phyloP scores from a whole-genome alignment of 1,140 invertebrate genomes.

The Trichogramma pretiosum region DNA sequence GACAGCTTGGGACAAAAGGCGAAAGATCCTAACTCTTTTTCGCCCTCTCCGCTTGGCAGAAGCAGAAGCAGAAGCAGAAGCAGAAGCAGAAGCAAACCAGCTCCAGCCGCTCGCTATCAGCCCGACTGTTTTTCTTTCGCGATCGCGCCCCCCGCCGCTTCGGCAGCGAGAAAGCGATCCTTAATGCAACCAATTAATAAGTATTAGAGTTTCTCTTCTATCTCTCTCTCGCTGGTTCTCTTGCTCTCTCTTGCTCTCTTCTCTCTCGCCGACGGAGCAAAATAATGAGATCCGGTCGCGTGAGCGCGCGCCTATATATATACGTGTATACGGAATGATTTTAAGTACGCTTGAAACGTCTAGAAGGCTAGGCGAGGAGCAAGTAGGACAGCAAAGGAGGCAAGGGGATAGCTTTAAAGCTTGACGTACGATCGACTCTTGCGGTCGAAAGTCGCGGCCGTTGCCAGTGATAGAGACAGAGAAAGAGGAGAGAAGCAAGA shows the following conservation, averaged over 20 bases:
- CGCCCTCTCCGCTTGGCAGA: too few species aligned
- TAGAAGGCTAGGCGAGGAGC: too few species aligned
- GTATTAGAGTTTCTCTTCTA: constrained; percentile 22
- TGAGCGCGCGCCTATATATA: background rate
- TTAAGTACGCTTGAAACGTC: too few species aligned
- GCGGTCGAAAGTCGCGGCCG: background rate
- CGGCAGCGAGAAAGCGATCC: constrained; percentile 20
- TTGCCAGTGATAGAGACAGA: background rate
- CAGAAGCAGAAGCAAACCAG: background rate
- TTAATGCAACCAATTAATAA: constrained; percentile 28
- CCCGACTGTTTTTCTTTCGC: constrained; percentile 3
- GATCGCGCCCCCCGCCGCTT: background rate
- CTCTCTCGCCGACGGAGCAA: too few species aligned
- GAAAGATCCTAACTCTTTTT: too few species aligned
- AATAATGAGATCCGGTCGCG: background rate
- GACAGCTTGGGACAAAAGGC: background rate
- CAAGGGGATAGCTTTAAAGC: background rate
- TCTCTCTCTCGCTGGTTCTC: too few species aligned
- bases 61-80: too few species aligned
- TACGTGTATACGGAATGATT: too few species aligned
- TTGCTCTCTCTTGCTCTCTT: too few species aligned
- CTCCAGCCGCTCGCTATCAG: too few species aligned
- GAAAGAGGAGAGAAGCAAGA: background rate
- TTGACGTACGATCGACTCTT: background rate
- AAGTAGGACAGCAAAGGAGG: background rate